A percentile compares a stretch with the other conserved stretches of the same genome.
phyloP scores from a whole-genome alignment of 2,113 vertebrate genomes.

The Paradisaea rubra region DNA sequence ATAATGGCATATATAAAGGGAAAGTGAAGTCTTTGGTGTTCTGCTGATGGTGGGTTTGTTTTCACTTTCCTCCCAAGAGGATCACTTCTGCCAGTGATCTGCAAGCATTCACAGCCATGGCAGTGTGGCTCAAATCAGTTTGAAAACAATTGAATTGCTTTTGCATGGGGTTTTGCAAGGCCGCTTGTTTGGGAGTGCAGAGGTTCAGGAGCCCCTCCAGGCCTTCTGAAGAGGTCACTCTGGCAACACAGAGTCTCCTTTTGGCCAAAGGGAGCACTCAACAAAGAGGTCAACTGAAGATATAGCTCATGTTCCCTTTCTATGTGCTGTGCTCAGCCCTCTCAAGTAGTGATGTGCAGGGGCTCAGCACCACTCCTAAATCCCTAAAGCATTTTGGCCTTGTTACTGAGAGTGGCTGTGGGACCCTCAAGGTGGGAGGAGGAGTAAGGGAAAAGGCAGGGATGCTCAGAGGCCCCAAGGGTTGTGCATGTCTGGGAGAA shows the following conservation, averaged over 20 bases:
- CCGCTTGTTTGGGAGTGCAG: rapidly evolving
- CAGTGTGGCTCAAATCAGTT: not conserved
- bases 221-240: not conserved
- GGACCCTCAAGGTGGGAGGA: not conserved
- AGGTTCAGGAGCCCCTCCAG: not conserved
- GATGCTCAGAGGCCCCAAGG: not conserved
- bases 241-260: not conserved
- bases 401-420: not conserved
- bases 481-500: not conserved
- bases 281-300: not conserved
- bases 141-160: not conserved
- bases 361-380: not conserved
- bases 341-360: not conserved
- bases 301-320: not conserved
- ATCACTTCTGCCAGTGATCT: not conserved
- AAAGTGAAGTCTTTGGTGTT: not conserved
- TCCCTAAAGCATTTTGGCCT: not conserved
- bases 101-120: not conserved
- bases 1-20: not conserved
- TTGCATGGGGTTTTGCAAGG: not conserved
- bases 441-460: not conserved
- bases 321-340: not conserved
- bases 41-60: not conserved
- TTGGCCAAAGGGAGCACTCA: not conserved
- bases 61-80: not conserved